Conservation (phyloP, 2,888 invertebrate genomes). For the Amphipoea lucens region DNA sequence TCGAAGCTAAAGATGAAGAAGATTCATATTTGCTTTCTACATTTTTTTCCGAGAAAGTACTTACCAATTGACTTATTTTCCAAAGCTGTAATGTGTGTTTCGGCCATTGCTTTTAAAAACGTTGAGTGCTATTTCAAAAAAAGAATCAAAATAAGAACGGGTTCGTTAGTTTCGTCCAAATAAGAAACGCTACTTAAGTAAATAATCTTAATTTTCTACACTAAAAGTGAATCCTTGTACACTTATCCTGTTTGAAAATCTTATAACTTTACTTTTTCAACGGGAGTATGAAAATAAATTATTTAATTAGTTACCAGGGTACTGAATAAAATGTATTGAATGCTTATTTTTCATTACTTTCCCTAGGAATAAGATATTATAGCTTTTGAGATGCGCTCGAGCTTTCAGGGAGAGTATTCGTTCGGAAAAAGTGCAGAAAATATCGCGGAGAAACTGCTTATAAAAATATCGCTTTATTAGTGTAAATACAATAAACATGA, state of each 20-base stretch:
- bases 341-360: not conserved
- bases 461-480: not conserved
- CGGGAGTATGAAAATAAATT: not conserved
- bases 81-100: not conserved
- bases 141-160: not conserved
- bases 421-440: not conserved
- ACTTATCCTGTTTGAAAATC: not conserved
- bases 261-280: not conserved
- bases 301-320: not conserved
- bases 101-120: not conserved
- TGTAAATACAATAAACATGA: not conserved
- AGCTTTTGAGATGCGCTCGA: not conserved
- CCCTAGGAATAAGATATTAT: not conserved
- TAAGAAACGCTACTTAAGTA: not conserved
- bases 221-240: not conserved
- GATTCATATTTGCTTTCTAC: not conserved
- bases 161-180: not conserved
- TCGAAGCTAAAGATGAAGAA: not conserved
- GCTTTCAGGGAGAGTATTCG: not conserved
- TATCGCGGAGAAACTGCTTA: not conserved
- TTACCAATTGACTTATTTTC: not conserved
- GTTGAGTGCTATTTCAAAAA: not conserved
- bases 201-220: not conserved
- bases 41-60: not conserved
- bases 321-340: not conserved